Evolutionary conservation across 2,797 vertebrate genomes (phyloP).

Genomic region (Malacoctenus gilli): DNA sequence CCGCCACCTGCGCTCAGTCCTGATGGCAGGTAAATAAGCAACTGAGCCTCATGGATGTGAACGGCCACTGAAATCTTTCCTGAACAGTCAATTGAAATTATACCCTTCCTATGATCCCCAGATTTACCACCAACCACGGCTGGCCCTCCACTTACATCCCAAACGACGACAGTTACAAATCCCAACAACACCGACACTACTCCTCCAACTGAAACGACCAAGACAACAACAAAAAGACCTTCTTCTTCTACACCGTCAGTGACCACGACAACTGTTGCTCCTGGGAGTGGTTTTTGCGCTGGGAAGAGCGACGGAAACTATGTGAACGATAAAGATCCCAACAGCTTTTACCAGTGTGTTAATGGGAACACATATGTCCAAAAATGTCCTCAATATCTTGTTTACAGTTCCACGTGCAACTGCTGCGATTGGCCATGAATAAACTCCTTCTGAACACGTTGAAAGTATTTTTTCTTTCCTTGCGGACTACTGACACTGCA

Average conservation of each 20-base stretch:
- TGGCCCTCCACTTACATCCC: not conserved
- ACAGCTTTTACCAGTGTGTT: conserved; percentile 66
- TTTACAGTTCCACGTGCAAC: conserved; percentile 51
- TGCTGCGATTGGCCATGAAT: conserved; percentile 71
- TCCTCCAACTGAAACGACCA: conserved; percentile 12
- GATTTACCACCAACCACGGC: conserved; percentile 7
- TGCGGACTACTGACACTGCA: no score
- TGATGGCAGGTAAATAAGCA: conserved; percentile 61
- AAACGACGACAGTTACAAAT: not conserved
- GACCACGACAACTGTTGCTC: not conserved
- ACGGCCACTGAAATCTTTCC: not conserved
- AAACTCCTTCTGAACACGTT: conserved; percentile 22
- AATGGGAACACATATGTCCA: conserved; percentile 8
- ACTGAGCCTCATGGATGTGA: not conserved
- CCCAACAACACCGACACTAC: not conserved
- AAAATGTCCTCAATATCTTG: conserved; percentile 48
- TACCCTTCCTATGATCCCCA: conserved; percentile 10
- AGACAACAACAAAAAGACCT: no score
- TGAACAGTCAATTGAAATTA: not conserved
- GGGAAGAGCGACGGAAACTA: conserved; percentile 58
- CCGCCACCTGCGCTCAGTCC: conserved; percentile 55
- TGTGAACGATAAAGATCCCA: conserved; percentile 27
- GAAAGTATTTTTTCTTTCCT: no score
- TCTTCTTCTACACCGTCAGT: no score
- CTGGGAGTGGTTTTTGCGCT: conserved; percentile 53